These are phyloP conservation scores for Oryctolagus cuniculus DNA, from an alignment of 2,113 vertebrate species.

Conservation along the genomic window mOryCun1.1 NC_091439.1:9095501-9096000, in stretches of 20 bases:
- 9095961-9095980: neutral
- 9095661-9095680: neutral
- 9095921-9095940: neutral
- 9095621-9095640: neutral
- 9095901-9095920: no score
- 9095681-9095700: neutral
- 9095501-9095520: neutral
- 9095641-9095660: neutral
- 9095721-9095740: no score
- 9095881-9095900: no score
- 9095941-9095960: neutral
- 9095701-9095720: no score
- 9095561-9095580: neutral
- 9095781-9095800: no score
- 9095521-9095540: neutral
- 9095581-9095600: neutral
- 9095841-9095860: no score
- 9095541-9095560: neutral
- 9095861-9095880: no score
- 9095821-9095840: no score
- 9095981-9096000: no score
- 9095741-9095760: no score
- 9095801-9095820: no score
- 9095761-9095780: no score
- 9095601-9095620: neutral